A percentile compares a stretch with the other conserved stretches of the same genome.
phyloP scores from a whole-genome alignment of 2,888 invertebrate species.

The Tipula confusa region DNA sequence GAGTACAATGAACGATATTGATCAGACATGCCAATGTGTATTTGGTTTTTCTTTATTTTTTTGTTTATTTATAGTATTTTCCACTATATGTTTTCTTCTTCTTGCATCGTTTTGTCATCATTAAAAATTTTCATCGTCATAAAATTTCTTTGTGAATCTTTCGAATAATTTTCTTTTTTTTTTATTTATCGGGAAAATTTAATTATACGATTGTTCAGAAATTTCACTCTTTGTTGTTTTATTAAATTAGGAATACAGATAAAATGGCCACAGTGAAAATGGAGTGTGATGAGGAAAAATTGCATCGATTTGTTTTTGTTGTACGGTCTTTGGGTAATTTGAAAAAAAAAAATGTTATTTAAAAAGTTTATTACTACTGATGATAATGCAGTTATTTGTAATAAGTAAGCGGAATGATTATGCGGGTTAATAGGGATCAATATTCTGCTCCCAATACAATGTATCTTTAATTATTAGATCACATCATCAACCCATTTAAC shows the following conservation, averaged over 20 bases:
- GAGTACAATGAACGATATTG: slow-evolving; percentile 5
- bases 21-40: not conserved
- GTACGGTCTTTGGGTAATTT: no score
- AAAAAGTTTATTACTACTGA: no score
- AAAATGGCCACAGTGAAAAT: not conserved
- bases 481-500: no score
- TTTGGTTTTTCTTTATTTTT: not conserved
- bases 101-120: not conserved
- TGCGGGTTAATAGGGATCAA: no score
- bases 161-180: not conserved
- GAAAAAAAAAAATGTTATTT: no score
- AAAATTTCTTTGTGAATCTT: not conserved
- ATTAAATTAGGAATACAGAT: not conserved
- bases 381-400: no score
- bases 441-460: no score
- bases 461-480: no score
- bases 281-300: not conserved
- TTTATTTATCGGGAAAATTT: not conserved
- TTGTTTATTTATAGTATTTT: not conserved
- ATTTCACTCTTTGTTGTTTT: not conserved
- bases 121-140: not conserved
- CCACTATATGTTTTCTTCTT: not conserved
- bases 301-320: not conserved
- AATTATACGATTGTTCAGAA: not conserved
- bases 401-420: no score